Conservation (phyloP, 2,888 invertebrate species). For the Alentia gelatinosa region DNA sequence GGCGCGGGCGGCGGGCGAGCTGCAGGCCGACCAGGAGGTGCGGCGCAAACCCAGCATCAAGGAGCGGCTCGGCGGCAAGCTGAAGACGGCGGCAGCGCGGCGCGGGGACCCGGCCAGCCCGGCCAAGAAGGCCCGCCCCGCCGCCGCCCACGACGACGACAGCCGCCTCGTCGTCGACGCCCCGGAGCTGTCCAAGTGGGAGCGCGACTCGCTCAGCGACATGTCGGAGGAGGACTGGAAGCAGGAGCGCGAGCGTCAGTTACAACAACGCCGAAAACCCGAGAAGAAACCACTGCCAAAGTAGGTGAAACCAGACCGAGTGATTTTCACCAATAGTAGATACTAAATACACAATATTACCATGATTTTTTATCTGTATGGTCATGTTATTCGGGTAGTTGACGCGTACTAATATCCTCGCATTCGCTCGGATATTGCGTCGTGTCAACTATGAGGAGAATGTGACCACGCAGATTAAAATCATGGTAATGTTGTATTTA, state of each 20-base stretch:
- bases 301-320: conserved; percentile 83
- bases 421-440: too few relatives aligned
- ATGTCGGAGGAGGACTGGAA: neutral
- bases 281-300: conserved; percentile 87
- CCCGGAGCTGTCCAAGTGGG: conserved; percentile 94
- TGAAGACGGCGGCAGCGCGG: neutral
- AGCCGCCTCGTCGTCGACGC: conserved; percentile 70
- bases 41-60: conserved; percentile 39
- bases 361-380: too few relatives aligned
- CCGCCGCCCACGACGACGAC: neutral
- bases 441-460: too few relatives aligned
- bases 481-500: too few relatives aligned
- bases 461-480: too few relatives aligned
- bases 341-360: too few relatives aligned
- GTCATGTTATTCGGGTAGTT: too few relatives aligned
- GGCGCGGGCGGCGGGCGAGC: neutral
- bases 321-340: too few relatives aligned
- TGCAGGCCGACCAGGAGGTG: neutral
- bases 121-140: neutral
- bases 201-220: conserved; percentile 84
- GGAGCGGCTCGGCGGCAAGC: conserved; percentile 18
- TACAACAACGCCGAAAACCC: conserved; percentile 72
- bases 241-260: neutral
- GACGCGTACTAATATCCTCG: too few relatives aligned
- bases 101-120: neutral